phyloP scores from a whole-genome alignment of 1,140 invertebrate species.

The Reticulitermes speratus region DNA sequence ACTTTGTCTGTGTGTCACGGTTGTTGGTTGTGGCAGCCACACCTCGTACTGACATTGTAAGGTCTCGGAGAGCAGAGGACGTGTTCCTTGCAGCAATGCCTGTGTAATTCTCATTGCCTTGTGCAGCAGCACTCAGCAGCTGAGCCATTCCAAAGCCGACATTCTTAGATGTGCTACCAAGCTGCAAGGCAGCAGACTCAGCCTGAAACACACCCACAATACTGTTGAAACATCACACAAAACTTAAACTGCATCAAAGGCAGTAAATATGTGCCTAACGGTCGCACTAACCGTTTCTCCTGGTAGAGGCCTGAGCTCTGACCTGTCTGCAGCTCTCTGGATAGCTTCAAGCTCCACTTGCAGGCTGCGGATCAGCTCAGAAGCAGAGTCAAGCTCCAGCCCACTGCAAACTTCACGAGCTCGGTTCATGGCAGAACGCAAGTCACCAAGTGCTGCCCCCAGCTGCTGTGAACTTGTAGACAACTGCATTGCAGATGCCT shows the following conservation, averaged over 20 bases:
- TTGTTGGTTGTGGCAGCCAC: constrained; percentile 68
- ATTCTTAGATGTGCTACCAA: constrained; percentile 67
- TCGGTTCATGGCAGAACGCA: constrained; percentile 76
- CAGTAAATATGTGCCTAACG: not conserved
- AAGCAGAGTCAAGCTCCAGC: constrained; percentile 80
- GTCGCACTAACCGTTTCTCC: constrained; percentile 68
- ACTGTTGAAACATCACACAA: constrained; percentile 22
- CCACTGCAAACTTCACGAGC: constrained; percentile 81
- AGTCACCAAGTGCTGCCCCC: constrained; percentile 71
- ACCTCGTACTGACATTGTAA: constrained; percentile 69
- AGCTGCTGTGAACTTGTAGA: constrained; percentile 74
- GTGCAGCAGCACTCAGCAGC: constrained; percentile 78
- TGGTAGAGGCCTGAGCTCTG: constrained; percentile 76
- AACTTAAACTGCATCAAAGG: not conserved
- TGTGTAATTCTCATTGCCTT: constrained; percentile 82
- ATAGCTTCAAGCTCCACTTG: constrained; percentile 82
- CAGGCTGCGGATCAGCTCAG: constrained; percentile 76
- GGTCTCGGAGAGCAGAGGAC: constrained; percentile 67
- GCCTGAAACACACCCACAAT: constrained; percentile 48
- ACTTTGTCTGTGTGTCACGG: constrained; percentile 58
- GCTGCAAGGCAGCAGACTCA: constrained; percentile 70
- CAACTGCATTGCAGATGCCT: constrained; percentile 69
- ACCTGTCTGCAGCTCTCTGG: constrained; percentile 66
- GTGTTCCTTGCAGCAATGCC: constrained; percentile 80
- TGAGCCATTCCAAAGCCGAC: constrained; percentile 72